Evolutionary conservation across 1,140 invertebrate species (phyloP).

Genomic region (Popillia japonica): DNA sequence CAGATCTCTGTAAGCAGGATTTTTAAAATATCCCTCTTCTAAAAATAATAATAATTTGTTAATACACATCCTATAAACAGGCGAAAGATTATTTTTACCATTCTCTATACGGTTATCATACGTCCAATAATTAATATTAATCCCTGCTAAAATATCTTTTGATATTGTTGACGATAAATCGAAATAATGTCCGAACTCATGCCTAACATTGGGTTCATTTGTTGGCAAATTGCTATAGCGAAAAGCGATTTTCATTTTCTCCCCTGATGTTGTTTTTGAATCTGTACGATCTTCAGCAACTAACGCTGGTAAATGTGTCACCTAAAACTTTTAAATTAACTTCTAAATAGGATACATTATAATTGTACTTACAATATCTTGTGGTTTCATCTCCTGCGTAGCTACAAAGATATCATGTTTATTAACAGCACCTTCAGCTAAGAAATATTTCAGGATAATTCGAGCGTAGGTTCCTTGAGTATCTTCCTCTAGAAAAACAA

Average conservation of each 20-base stretch:
- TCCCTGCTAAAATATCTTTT: slow-evolving; percentile 64
- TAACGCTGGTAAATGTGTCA: slow-evolving; percentile 62
- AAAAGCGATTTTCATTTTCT: slow-evolving; percentile 86
- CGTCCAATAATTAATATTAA: slow-evolving; percentile 64
- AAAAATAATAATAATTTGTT: slow-evolving; percentile 39
- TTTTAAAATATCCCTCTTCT: slow-evolving; percentile 59
- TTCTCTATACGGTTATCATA: slow-evolving; percentile 52
- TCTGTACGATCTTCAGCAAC: slow-evolving; percentile 44
- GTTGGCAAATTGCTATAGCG: slow-evolving; percentile 78
- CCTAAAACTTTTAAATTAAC: slow-evolving; percentile 52
- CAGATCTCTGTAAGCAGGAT: slow-evolving; percentile 64
- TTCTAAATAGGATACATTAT: too few relatives aligned
- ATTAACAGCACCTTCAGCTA: slow-evolving; percentile 80
- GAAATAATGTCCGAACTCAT: slow-evolving; percentile 76
- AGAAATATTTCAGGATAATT: slow-evolving; percentile 80
- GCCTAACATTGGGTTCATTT: slow-evolving; percentile 45
- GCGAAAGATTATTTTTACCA: slow-evolving; percentile 44
- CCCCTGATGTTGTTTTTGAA: slow-evolving; percentile 59
- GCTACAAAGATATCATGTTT: slow-evolving; percentile 76
- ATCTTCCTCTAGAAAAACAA: slow-evolving; percentile 77
- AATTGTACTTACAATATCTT: slow-evolving; percentile 67
- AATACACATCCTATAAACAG: background rate
- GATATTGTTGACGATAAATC: slow-evolving; percentile 80
- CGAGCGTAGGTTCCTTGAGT: slow-evolving; percentile 76
- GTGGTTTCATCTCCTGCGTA: slow-evolving; percentile 74